phyloP scores from a whole-genome alignment of 2,797 vertebrate genomes.

The Rhodeus uyekii region DNA sequence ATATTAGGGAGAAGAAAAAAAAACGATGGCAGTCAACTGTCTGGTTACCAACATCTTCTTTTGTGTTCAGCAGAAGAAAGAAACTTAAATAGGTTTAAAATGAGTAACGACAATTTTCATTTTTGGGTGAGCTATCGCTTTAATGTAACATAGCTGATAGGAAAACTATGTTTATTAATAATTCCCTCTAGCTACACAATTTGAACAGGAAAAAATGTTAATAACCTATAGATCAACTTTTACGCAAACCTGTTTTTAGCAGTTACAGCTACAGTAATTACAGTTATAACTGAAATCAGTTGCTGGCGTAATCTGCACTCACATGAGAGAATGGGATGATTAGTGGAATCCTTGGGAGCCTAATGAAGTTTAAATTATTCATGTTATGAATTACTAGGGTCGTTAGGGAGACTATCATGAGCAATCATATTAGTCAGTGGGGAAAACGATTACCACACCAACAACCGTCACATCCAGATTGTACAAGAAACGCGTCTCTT shows the following conservation, averaged over 20 bases:
- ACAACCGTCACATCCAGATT: no score
- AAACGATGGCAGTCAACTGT: background rate
- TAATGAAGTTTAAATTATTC: constrained; percentile 53
- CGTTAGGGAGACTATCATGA: constrained; percentile 1
- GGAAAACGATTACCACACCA: constrained; percentile 14
- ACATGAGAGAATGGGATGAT: constrained; percentile 40
- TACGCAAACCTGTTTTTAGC: background rate
- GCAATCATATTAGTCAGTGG: constrained; percentile 8
- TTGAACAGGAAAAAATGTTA: background rate
- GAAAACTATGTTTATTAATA: background rate
- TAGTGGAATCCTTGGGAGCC: constrained; percentile 32
- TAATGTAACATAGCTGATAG: background rate
- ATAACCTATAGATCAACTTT: background rate
- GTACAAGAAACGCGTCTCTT: no score
- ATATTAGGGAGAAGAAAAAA: background rate
- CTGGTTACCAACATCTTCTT: background rate
- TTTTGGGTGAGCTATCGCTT: background rate
- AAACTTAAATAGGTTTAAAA: background rate
- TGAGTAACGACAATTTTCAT: no score
- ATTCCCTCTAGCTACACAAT: background rate
- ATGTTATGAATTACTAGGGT: constrained; percentile 25
- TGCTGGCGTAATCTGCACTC: constrained; percentile 5
- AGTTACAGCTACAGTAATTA: background rate
- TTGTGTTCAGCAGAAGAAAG: no score
- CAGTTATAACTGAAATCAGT: background rate